Evolutionary conservation across 2,797 vertebrate species (phyloP), one percentile per base, ranked within the genome.

Genomic region (Eupleurogrammus muticus): DNA sequence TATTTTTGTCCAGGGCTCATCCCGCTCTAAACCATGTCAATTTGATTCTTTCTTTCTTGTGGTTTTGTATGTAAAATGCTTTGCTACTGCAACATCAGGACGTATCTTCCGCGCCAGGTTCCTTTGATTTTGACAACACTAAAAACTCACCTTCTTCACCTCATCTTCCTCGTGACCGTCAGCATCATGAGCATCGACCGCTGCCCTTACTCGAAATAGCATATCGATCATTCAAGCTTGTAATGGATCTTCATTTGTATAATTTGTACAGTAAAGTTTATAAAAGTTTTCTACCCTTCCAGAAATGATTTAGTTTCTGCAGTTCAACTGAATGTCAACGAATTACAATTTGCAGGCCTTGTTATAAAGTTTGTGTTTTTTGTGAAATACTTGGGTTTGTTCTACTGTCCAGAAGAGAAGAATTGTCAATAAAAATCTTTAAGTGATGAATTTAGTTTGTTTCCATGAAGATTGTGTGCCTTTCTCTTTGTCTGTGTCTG

Each of bases 261-360:
- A 96, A 95, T 95, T 95, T 97, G 96, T 97, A 97, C 95, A 98
- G 95, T 90, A 91, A 94, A 93, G 94, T 97, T 98, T 98, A 93
- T 96, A 96, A 95, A 90, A 88, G 60, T 95, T 97, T 98, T 98
- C 93, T 98, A 98, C 95, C 94, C 94, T 95, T 92, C 91, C 94
- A 94, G 92, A 95, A 96, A 94, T 84, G 0, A 94, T 97, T 96
- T 97, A 95, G 94, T 95, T 94, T 93, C 93, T 85, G 94, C 94
- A 93, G 94, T 96, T 95, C 82, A 86, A 90, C 70, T 94, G 94
- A 94, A 94, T 95, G 96, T 94, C 90, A 90, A 90, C 92, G 88
- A 94, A 92, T 92, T 91, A 93, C 59, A 81, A 91, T 93, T 94
- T 91, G 92, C 93, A 93, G 92, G 93, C 90, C 87, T 89, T 90